A percentile compares a stretch with the other conserved stretches of the same genome.
phyloP scores from a whole-genome alignment of 2,113 vertebrate species.

The Zapornia atra region DNA sequence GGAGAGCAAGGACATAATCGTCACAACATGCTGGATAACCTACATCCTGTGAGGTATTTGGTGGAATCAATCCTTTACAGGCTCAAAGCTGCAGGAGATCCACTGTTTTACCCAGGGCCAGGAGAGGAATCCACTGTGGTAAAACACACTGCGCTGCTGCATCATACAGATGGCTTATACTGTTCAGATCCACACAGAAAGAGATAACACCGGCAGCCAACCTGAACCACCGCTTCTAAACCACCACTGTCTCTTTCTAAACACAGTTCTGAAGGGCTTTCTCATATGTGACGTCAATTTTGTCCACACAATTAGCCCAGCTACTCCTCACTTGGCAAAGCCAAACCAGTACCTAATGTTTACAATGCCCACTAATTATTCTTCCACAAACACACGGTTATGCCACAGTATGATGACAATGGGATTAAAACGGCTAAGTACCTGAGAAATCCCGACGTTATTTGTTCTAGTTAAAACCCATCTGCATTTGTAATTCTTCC shows the following conservation, averaged over 20 bases:
- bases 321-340: neutral
- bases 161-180: accelerated
- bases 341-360: neutral
- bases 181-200: neutral
- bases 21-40: accelerated
- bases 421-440: neutral
- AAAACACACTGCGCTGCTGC: neutral
- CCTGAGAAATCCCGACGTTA: neutral
- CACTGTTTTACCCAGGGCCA: neutral
- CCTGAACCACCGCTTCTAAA: neutral
- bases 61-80: accelerated
- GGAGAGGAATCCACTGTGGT: neutral
- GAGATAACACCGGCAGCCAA: neutral
- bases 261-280: neutral
- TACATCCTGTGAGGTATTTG: neutral
- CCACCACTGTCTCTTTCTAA: neutral
- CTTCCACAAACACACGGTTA: neutral
- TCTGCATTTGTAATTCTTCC: neutral
- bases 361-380: neutral
- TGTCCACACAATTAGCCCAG: neutral
- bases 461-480: neutral
- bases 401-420: neutral
- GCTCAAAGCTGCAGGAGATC: neutral
- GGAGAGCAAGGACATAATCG: neutral
- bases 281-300: neutral